Evolutionary conservation across 2,888 invertebrate species (phyloP), one percentile per base, ranked within the genome.

Genomic region (Torymus auratus): DNA sequence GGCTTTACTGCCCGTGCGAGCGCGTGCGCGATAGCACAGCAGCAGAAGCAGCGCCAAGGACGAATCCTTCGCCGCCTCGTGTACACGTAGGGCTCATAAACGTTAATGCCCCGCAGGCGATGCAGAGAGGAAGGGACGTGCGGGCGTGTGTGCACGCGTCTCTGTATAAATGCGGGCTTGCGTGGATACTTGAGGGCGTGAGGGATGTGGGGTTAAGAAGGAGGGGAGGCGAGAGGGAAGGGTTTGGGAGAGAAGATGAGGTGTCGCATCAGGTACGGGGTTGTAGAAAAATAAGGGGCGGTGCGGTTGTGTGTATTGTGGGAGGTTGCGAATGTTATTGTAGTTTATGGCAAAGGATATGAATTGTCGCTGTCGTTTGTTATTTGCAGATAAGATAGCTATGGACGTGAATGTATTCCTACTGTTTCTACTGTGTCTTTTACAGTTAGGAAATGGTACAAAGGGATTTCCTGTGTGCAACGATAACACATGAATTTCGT

Each of bases 11-110:
- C 62, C 41, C 41, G 41, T 41, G 41, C 7, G 41, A 41, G 41
- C 41, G 41, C 41, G 41, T 3, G 3, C 3, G 28, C 7, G 7
- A 10, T 10, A 41, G 41, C 7, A 41, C n/a, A 64, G 55, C 14
- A n/a, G 55, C 14, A n/a, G 68, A 71, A 78, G 69, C 3, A 41
- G 41, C 41, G 41, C 41, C 56, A 64, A 73, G 71, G 77, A 78
- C 77, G 79, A 75, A 77, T 80, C 77, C 78, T 78, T 74, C 61
- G 72, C 55, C 56, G 56, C 69, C 58, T 17, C 41, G 28, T 41
- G 41, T 41, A 41, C 73, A 83, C 75, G 75, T 71, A 79, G 61
- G 68, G 61, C 80, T 82, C 82, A 70, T 80, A 77, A 80, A 82
- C 73, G 80, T 82, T 77, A 80, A 77, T 70, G 78, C 74, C 60